These are phyloP conservation scores for Mactra quadrangularis DNA, from an alignment of 1,140 invertebrate genomes.

Conservation along the genomic window DNA sequence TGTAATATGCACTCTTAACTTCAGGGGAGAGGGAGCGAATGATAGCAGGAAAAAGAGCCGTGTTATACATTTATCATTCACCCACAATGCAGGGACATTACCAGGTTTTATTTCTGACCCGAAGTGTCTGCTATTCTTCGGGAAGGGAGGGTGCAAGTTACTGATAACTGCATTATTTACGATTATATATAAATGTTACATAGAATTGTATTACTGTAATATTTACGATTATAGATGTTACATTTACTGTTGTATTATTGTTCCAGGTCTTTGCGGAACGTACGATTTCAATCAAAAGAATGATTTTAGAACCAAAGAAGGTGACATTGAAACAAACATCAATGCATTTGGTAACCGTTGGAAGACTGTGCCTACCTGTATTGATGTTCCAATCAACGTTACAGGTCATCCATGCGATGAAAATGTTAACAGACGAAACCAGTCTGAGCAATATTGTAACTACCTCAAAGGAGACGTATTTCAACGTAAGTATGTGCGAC, in stretches of 20 bases:
- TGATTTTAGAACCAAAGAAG: constrained; percentile 94
- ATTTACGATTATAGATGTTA: too few relatives aligned
- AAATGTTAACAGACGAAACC: constrained; percentile 70
- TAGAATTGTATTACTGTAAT: too few relatives aligned
- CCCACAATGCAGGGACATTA: too few relatives aligned
- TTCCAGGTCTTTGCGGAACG: constrained; percentile 90
- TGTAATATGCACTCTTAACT: too few relatives aligned
- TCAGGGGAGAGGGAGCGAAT: too few relatives aligned
- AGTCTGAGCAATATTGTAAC: constrained; percentile 74
- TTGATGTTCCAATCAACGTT: constrained; percentile 84
- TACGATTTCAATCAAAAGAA: constrained; percentile 94
- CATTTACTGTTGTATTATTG: background rate
- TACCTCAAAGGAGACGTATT: constrained; percentile 76
- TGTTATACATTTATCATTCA: too few relatives aligned
- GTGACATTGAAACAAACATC: constrained; percentile 89
- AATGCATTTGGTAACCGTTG: constrained; percentile 94
- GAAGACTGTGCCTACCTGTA: constrained; percentile 91
- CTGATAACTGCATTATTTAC: too few relatives aligned
- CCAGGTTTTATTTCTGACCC: too few relatives aligned
- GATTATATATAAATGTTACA: too few relatives aligned
- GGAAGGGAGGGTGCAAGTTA: too few relatives aligned
- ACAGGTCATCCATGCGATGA: constrained; percentile 71
- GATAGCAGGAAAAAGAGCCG: too few relatives aligned
- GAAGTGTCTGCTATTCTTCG: too few relatives aligned
- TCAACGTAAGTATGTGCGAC: constrained; percentile 68